Evolutionary conservation across 2,113 vertebrate species (phyloP).

Genomic region (Dipodomys stephensi): DNA sequence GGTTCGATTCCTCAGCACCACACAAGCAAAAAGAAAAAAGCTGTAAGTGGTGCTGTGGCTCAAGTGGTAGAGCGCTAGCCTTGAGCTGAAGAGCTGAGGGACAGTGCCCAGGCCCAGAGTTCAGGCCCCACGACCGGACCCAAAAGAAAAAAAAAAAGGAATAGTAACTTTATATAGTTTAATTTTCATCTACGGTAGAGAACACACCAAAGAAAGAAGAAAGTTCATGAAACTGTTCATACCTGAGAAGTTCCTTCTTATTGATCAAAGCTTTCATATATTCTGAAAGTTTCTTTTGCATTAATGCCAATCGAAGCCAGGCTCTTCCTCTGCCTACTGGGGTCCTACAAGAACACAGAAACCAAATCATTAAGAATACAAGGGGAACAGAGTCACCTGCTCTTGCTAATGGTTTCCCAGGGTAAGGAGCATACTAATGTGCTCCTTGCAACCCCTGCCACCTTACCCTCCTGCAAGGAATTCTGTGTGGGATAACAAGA

Average conservation of each 20-base stretch:
- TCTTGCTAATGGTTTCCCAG: not conserved
- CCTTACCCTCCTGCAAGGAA: not conserved
- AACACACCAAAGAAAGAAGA: not conserved
- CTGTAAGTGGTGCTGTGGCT: too few species aligned
- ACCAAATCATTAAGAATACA: not conserved
- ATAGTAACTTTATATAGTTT: not conserved
- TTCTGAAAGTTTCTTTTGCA: constrained; percentile 99
- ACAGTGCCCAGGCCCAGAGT: too few species aligned
- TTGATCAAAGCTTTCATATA: constrained; percentile 99
- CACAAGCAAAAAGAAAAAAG: too few species aligned
- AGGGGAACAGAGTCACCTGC: not conserved
- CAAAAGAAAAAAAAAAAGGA: not conserved
- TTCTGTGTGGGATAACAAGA: not conserved
- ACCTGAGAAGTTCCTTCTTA: constrained; percentile 98
- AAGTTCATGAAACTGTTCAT: constrained; percentile 47
- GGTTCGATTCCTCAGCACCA: too few species aligned
- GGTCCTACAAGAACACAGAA: constrained; percentile 88
- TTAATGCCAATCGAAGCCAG: constrained; percentile 97
- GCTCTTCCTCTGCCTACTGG: constrained; percentile 97
- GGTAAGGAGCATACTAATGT: too few species aligned
- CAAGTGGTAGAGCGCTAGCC: too few species aligned
- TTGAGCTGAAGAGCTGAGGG: too few species aligned
- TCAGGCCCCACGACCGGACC: too few species aligned
- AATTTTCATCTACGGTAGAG: not conserved
- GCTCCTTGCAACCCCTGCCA: not conserved